Evolutionary conservation across 1,140 invertebrate genomes (phyloP), one percentile per base, ranked within the genome.

Genomic region (Drosophila tropicalis): DNA sequence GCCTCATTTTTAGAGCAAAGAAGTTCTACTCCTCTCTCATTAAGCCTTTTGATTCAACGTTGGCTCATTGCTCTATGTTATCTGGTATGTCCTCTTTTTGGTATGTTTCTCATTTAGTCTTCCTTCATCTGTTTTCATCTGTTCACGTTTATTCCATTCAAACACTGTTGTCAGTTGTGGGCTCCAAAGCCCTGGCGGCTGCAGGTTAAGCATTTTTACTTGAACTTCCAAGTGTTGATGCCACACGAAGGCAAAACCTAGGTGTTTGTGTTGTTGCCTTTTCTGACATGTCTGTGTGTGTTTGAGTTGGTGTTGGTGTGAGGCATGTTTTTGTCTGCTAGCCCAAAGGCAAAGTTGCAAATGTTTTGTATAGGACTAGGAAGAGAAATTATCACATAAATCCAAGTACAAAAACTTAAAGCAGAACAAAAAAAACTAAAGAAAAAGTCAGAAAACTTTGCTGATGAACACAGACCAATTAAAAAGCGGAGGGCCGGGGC

Each of bases 221-320:
- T 85, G 82, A 86, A 85, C 82, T 77, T 79, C 79, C 76, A 81
- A 85, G 82, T 85, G 82, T 81, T 82, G 82, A 78, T 79, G 79
- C 79, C 76, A 86, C 82, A 85, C 60, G 82, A 82, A 34, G 55
- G 44, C 4, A 51, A 57, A 34, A 64, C 79, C 76, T 71, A 85
- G 82, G 82, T 85, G 82, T 85, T 76, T 81, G 78, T 86, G 81
- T 78, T 82, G 82, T 82, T 86, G 78, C 82, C 78, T 82, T 71
- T 82, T 85, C 86, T 85, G 82, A 85, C 83, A 85, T 85, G 67
- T 62, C 51, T 9, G 22, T 57, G 56, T 62, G 1, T 22, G n/a
- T 60, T 6, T 56, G 15, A 55, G 9, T 61, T 70, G 15, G 54
- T 61, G 44, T 15, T 19, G 41, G 55, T 62, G 29, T 41, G 39